Percentiles rank a stretch among this genome's conserved stretches.
Evolutionary conservation across 2,797 vertebrate genomes (phyloP).

Genomic region (Pteronotus mesoamericanus): DNA sequence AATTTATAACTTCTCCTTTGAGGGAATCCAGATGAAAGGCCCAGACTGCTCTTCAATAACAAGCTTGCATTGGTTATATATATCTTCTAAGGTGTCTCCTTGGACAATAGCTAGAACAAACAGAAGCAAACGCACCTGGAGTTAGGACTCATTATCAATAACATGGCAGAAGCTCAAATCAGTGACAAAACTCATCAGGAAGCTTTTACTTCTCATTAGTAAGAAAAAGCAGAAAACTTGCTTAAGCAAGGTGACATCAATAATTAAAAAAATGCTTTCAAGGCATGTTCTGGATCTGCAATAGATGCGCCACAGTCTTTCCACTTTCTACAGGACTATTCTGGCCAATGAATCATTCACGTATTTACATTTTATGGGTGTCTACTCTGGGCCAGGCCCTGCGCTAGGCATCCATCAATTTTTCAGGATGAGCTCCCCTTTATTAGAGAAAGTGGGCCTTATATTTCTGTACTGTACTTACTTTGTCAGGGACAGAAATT

Average conservation of each 20-base stretch:
- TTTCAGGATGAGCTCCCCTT: background rate
- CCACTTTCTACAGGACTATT: background rate
- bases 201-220: background rate
- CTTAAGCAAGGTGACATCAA: background rate
- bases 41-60: slow-evolving; percentile 99
- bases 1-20: slow-evolving; percentile 98
- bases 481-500: background rate
- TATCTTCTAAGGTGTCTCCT: slow-evolving; percentile 98
- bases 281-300: background rate
- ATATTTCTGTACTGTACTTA: background rate
- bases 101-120: slow-evolving; percentile 94
- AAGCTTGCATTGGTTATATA: slow-evolving; percentile 98
- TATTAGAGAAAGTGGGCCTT: background rate
- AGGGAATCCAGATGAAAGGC: slow-evolving; percentile 99
- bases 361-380: background rate
- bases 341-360: background rate
- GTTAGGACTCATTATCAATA: background rate
- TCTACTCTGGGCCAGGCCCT: background rate
- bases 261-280: background rate
- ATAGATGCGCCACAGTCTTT: background rate
- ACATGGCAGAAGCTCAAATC: background rate
- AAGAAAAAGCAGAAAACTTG: background rate
- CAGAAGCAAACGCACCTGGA: slow-evolving; percentile 33
- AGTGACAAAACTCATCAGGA: background rate
- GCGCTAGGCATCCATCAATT: background rate